Base-by-base conservation (phyloP, 2,113 vertebrate genomes). In the Oryzias celebensis region DNA sequence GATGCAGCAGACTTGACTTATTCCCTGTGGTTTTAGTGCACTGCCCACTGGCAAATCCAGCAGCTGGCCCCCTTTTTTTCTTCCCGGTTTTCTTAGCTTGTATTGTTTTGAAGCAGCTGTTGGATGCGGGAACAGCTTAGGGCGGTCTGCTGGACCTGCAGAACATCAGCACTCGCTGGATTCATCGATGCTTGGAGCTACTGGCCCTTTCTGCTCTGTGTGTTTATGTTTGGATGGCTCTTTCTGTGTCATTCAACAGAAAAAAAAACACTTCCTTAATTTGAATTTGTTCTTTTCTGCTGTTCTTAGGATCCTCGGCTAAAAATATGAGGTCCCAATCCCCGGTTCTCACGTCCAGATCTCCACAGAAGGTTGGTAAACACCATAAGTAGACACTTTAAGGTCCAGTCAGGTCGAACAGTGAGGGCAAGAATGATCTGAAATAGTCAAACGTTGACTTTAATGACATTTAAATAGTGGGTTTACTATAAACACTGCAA, bases 361-460 rank as follows among this genome's bases (percentile, higher is more conserved):
- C 97, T 42, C 95, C 96, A 18, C 88, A 98, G 89, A 99, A 99
- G 96, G 96, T 99, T 92, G 13, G 87, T 88, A 36, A 36, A 36
- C 1, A 7, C 31, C 7, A 36, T 10, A 10, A 36, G 31, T 10
- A 10, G 31, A 36, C 7, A 20, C 20, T 20, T 20, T 4, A 28
- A 28, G 26, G 26, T 28, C 4, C 26, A 28, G 26, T 5, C 26
- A 28, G 26, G 26, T 4, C 26, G 5, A 28, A 28, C 5, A 28
- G 1, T 5, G 20, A 20, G 20, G 20, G 20, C 20, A 28, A 28
- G 1, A 28, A 28, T 0, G 26, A 28, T 28, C 26, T 28, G 26
- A 28, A 4, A 4, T 31, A 2, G 31, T 31, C 1, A 31, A 8
- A 7, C 6, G 7, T 36, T 36, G 7, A 36, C 20, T 20, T 20